Evolutionary conservation across 2,888 invertebrate genomes (phyloP), one percentile per base, ranked within the genome.

Genomic region (Diplolepis rosae): DNA sequence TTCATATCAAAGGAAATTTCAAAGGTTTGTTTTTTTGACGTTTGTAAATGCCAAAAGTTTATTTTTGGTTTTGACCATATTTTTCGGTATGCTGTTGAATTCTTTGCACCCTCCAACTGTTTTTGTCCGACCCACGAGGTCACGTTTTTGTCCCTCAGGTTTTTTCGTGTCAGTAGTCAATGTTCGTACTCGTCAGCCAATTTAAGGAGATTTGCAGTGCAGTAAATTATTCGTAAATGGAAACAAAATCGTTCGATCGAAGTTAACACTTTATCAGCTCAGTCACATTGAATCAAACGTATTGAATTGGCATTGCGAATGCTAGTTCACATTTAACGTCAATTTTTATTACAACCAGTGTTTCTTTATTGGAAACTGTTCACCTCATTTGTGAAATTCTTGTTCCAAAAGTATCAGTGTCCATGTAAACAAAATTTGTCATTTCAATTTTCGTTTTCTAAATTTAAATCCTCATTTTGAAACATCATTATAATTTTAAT

Each of bases 151-250:
- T 24, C 24, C n/a, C 11, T 39, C n/a, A 39, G 61, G 39, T 24
- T 61, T 54, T 48, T 42, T 61, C 39, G 39, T 61, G 61, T 61
- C 39, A 61, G 61, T 61, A 61, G 61, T 61, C 35, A 27, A n/a
- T 39, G 39, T 39, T 24, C 61, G 39, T 61, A 61, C 39, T 61
- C 24, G 61, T 61, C 39, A 61, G 39, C 61, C 61, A 61, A 61
- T 61, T 61, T 61, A 61, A 61, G 61, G 61, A 61, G 61, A 61
- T 61, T 61, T 35, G 39, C 39, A n/a, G 39, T 39, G 39, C 39
- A 42, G 27, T 42, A 27, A 61, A 61, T 39, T 61, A 61, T 61
- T 61, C 39, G 27, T 42, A 24, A 42, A 61, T 61, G 15, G 61
- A 2, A 9, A 22, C 35, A 24, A 61, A 61, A 27, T 13, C 39